phyloP scores from a whole-genome alignment of 2,797 vertebrate genomes.

The Gobio occitaniae region DNA sequence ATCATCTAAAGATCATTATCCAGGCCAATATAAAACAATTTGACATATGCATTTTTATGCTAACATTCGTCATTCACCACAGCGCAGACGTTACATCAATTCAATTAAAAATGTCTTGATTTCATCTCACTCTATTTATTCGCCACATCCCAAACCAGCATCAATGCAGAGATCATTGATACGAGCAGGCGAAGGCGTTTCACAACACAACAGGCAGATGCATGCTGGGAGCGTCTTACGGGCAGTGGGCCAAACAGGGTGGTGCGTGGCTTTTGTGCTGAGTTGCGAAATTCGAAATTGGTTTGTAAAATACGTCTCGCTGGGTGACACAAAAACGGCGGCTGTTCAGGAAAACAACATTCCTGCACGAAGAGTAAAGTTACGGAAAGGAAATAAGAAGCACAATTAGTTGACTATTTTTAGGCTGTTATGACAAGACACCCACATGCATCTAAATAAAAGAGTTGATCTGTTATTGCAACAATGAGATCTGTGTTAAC shows the following conservation, averaged over 20 bases:
- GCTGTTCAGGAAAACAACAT: conserved; percentile 29
- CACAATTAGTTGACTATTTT: neutral
- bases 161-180: conserved; percentile 3
- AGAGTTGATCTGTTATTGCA: neutral
- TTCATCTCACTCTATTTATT: neutral
- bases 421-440: neutral
- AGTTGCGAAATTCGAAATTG: conserved; percentile 39
- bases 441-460: neutral
- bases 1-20: neutral
- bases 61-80: neutral
- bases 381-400: neutral
- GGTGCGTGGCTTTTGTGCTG: neutral
- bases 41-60: neutral
- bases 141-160: neutral
- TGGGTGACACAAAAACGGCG: conserved; percentile 19
- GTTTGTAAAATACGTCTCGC: conserved; percentile 29
- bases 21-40: neutral
- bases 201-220: conserved; percentile 16
- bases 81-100: neutral
- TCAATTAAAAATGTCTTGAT: conserved; percentile 1
- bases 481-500: conserved; percentile 3
- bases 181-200: neutral
- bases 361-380: neutral
- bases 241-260: neutral
- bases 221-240: conserved; percentile 25